Evolutionary conservation across 2,888 invertebrate species (phyloP).

Genomic region (Beris morrisii): DNA sequence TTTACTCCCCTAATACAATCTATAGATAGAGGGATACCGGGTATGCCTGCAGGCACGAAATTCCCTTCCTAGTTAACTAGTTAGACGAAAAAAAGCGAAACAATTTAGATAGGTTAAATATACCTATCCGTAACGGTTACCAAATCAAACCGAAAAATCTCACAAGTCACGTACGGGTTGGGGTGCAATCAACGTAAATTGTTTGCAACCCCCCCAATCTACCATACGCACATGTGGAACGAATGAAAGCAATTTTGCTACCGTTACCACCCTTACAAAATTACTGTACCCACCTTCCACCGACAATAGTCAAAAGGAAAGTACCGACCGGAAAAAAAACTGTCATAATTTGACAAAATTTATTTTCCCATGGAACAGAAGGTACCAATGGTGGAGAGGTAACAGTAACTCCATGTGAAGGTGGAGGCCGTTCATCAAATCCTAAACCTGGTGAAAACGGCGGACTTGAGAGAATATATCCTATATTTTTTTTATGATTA

Average conservation of each 20-base stretch:
- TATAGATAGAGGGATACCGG: too few species aligned
- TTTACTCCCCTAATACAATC: too few species aligned
- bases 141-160: constrained; percentile 9
- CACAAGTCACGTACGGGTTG: constrained; percentile 32
- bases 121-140: too few species aligned
- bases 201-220: constrained; percentile 10
- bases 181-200: constrained; percentile 33
- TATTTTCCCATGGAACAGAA: constrained; percentile 21
- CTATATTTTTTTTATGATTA: not conserved
- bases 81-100: too few species aligned
- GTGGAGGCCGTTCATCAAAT: constrained; percentile 19
- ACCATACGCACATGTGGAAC: constrained; percentile 31
- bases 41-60: too few species aligned
- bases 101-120: too few species aligned
- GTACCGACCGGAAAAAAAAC: constrained; percentile 19
- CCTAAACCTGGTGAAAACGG: not conserved
- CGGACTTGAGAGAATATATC: not conserved
- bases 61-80: too few species aligned
- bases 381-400: constrained; percentile 9
- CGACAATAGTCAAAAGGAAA: not conserved
- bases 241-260: constrained; percentile 28
- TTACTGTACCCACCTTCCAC: not conserved
- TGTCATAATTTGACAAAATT: constrained; percentile 31
- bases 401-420: not conserved
- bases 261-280: constrained; percentile 13